Percentiles rank a stretch among this genome's conserved stretches.
Conservation (phyloP, 2,113 vertebrate genomes). For the Microcebus griseorufus region DNA sequence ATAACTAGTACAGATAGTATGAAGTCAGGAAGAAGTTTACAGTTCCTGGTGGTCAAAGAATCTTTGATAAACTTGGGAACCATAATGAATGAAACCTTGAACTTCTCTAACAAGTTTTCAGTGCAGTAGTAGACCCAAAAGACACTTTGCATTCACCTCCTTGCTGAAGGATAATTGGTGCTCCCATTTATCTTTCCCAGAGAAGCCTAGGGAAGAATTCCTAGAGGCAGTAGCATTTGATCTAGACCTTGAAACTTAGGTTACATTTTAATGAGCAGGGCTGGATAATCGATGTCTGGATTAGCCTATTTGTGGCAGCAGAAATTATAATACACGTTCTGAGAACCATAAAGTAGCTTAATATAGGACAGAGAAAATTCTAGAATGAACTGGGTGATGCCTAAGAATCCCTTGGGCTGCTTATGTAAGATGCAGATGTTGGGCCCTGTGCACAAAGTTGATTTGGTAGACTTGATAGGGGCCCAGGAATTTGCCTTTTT, state of each 20-base stretch:
- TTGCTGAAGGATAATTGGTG: neutral
- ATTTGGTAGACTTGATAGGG: neutral
- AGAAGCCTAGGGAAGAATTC: neutral
- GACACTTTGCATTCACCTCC: neutral
- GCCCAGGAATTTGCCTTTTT: neutral
- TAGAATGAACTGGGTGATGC: neutral
- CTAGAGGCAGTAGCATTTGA: neutral
- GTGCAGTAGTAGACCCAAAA: neutral
- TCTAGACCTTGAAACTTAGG: neutral
- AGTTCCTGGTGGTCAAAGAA: neutral
- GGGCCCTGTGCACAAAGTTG: neutral
- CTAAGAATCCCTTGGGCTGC: neutral
- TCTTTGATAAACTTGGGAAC: neutral
- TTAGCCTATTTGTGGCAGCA: neutral
- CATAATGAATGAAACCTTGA: neutral
- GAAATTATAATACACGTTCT: neutral
- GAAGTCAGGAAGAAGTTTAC: neutral
- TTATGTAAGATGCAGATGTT: neutral
- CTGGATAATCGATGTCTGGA: neutral
- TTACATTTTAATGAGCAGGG: neutral
- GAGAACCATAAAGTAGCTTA: neutral
- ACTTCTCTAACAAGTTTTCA: neutral
- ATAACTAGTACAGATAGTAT: neutral
- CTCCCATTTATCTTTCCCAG: neutral
- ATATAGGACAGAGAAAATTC: neutral